Base-by-base conservation (phyloP, 1,140 invertebrate species). In the Acromyrmex echinatior region DNA sequence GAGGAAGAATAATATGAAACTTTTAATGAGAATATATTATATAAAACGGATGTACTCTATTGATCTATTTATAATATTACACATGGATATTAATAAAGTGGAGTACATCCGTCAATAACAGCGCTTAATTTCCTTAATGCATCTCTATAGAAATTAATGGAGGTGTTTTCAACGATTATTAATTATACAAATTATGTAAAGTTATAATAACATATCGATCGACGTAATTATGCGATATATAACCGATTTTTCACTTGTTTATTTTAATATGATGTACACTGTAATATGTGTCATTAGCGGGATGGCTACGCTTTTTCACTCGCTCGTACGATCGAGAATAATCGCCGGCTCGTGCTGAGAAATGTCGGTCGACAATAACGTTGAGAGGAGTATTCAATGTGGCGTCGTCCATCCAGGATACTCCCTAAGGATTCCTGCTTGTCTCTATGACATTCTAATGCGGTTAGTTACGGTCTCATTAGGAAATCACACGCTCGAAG, bases 321-420 rank as follows among this genome's bases (percentile, higher is more conserved):
- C 60, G 25, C 6, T 51, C 14, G 63, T 31, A 5, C 35, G 21
- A 28, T 28, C 45, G 77, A 89, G 89, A 87, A 89, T 86, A 88
- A 35, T 71, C 60, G 76, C 31, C 45, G 56, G 25, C 6, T 25
- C 31, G 45, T 62, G 25, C n/a, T 58, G 77, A 73, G 77, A 87
- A 81, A 78, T 56, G 58, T 78, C 58, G 84, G 84, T 71, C 68
- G 68, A 45, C 63, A 77, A 89, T 90, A 90, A 86, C 82, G 71
- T 18, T 51, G 45, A 82, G 76, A 63, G 65, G 58, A 58, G 25
- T 21, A 87, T 49, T 84, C n/a, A 60, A 81, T 71, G 81, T 71
- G 18, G 53, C 74, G 35, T 71, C 56, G 88, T 89, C 35, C 66
- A 60, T 16, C 25, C 39, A 21, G 68, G 53, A 73, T 7, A 45